Evolutionary conservation across 2,797 vertebrate genomes (phyloP).

Genomic region (Alosa sapidissima): DNA sequence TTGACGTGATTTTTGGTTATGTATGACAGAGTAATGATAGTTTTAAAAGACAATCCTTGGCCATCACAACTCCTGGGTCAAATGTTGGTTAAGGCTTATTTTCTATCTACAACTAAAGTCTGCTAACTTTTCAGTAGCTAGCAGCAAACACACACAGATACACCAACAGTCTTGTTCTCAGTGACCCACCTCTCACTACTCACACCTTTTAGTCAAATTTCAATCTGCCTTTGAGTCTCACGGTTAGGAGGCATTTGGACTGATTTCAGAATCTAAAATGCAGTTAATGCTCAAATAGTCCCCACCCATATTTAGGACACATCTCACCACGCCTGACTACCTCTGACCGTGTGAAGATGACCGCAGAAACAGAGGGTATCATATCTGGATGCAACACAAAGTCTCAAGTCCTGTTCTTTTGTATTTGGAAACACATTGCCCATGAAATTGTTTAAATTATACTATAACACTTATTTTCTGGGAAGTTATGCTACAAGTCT

Average conservation of each 20-base stretch:
- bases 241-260: neutral
- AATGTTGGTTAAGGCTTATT: no score
- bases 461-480: neutral
- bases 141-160: no score
- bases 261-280: neutral
- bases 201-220: neutral
- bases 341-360: neutral
- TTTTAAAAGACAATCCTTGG: no score
- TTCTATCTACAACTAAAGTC: no score
- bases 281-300: neutral
- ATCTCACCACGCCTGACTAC: neutral
- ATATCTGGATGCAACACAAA: neutral
- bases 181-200: no score
- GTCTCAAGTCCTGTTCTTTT: neutral
- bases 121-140: no score
- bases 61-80: no score
- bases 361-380: neutral
- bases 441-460: neutral
- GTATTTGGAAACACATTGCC: neutral
- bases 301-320: neutral
- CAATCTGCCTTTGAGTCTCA: neutral
- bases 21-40: no score
- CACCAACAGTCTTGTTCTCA: no score
- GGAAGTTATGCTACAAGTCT: neutral
- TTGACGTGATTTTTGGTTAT: no score